Base-by-base conservation (phyloP, 2,888 invertebrate species). In the Parnassius glacialis region DNA sequence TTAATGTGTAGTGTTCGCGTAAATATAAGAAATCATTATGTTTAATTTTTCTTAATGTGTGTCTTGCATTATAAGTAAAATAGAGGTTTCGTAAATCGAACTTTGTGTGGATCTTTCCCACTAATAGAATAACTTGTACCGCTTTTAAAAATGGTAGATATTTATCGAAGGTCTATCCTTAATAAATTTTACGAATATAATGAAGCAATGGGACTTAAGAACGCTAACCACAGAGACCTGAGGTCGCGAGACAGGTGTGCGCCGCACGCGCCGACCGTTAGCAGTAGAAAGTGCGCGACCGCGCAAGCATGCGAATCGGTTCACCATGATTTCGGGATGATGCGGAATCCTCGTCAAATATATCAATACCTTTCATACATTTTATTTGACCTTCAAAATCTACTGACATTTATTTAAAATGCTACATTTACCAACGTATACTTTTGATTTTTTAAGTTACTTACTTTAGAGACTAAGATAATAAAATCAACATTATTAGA, bases 221-320 rank as follows among this genome's bases (percentile, higher is more conserved):
- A 67, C 67, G 67, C 70, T 77, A 81, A 80, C 79, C 80, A 80
- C 79, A 77, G 67, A 72, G 68, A 72, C 74, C 74, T 71, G 78
- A 82, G 87, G 84, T 85, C 85, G 80, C 79, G 79, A 74, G 90
- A 89, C 90, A 90, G 91, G 90, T 90, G 90, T 81, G 67, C 66
- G 73, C 83, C 86, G 90, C 90, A 90, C 90, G 90, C 90, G 90
- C 81, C 90, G 85, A 90, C 91, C 91, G 90, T 90, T 91, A 90
- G 86, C 85, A 79, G 88, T 90, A 90, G 90, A 91, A 91, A 91
- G 91, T 89, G 84, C 89, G 90, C 89, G 85, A 86, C 85, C 87
- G 87, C 88, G 79, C 78, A 78, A 87, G 89, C 91, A 90, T 89
- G 91, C 91, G 84, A 90, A 73, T 84, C 78, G 74, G 78, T 79